A percentile compares a stretch with the other conserved stretches of the same genome.
Evolutionary conservation across 2,797 vertebrate species (phyloP).

Genomic region (Phyllotis vaccarum): DNA sequence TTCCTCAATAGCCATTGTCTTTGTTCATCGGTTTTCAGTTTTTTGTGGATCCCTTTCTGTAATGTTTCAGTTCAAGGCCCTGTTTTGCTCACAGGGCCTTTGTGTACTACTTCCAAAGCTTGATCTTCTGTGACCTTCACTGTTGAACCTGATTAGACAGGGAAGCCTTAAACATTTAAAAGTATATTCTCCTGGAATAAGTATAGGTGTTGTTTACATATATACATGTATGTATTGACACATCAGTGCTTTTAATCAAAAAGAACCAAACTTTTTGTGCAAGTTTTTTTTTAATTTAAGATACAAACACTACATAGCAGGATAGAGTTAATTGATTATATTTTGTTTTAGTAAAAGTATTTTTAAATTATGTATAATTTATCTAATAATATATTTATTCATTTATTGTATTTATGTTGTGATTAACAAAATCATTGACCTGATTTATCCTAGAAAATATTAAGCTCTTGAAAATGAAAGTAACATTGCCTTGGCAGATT

Average conservation of each 20-base stretch:
- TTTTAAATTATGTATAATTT: conserved; percentile 78
- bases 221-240: conserved; percentile 68
- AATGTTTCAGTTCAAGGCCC: conserved; percentile 64
- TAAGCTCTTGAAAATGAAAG: conserved; percentile 72
- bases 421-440: conserved; percentile 62
- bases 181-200: conserved; percentile 53
- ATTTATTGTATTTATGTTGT: conserved; percentile 68
- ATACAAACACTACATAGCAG: conserved; percentile 30
- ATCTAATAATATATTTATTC: conserved; percentile 80
- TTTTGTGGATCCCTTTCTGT: conserved; percentile 18
- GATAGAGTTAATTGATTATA: conserved; percentile 61
- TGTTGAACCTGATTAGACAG: conserved; percentile 70
- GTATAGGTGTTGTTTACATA: conserved; percentile 64
- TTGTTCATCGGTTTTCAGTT: conserved; percentile 22
- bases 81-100: conserved; percentile 65
- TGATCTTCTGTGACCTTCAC: conserved; percentile 68
- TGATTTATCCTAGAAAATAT: conserved; percentile 47
- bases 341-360: conserved; percentile 72
- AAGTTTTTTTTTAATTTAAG: conserved; percentile 66
- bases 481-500: conserved; percentile 58
- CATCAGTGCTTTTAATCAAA: conserved; percentile 67
- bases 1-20: background rate
- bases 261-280: conserved; percentile 57
- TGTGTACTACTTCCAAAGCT: conserved; percentile 71
- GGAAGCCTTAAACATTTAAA: conserved; percentile 65